A percentile compares a stretch with the other conserved stretches of the same genome.
Conservation (phyloP, 2,113 vertebrate genomes). For the Tenrec ecaudatus region DNA sequence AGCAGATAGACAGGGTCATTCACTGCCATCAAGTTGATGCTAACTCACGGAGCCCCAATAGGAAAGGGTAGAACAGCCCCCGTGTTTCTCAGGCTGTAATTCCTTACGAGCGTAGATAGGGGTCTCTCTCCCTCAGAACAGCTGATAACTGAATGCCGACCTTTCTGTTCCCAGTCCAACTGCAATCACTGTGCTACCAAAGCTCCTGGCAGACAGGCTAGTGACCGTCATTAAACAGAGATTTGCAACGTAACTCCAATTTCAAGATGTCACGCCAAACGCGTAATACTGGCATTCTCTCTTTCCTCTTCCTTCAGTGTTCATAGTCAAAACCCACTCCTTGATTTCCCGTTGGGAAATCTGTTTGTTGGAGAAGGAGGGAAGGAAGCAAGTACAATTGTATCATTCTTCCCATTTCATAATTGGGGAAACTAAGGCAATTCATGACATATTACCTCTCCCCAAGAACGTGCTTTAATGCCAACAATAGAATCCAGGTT, state of each 20-base stretch:
- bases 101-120: no score
- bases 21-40: no score
- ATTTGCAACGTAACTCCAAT: not conserved
- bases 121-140: no score
- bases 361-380: not conserved
- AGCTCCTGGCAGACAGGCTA: not conserved
- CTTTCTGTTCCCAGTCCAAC: no score
- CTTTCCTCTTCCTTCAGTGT: not conserved
- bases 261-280: not conserved
- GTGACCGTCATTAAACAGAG: not conserved
- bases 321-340: not conserved
- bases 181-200: no score
- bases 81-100: no score
- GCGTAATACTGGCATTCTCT: not conserved
- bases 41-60: no score
- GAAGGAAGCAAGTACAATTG: not conserved
- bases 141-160: no score
- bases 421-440: conserved; percentile 13
- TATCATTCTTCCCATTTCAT: conserved; percentile 2
- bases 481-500: conserved; percentile 33
- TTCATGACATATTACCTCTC: conserved; percentile 17
- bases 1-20: not conserved
- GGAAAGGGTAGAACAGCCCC: no score
- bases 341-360: not conserved
- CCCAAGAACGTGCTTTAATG: not conserved